Conservation (phyloP, 2,113 vertebrate species). For the Tyrannus savana region DNA sequence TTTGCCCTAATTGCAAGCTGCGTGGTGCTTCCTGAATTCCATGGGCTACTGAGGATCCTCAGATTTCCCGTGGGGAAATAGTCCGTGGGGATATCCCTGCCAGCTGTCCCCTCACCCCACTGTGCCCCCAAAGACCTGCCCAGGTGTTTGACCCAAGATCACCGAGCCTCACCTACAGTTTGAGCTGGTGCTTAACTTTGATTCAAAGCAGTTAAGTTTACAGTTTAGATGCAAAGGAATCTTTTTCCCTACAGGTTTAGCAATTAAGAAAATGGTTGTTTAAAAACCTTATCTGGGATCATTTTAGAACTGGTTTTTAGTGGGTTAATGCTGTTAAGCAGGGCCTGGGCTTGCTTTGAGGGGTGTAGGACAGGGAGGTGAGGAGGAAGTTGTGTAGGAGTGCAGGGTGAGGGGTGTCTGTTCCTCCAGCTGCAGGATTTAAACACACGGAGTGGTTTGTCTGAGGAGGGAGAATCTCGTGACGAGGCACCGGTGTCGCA, state of each 20-base stretch:
- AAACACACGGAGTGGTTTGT: conserved; percentile 86
- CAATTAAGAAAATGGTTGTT: neutral
- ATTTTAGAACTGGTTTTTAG: neutral
- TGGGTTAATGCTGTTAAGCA: rapidly evolving
- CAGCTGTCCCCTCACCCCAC: rapidly evolving
- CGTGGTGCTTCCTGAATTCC: too few relatives aligned
- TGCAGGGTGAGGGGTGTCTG: rapidly evolving
- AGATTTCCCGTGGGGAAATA: neutral
- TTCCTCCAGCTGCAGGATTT: conserved; percentile 82
- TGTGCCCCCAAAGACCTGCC: too few relatives aligned
- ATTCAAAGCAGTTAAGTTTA: neutral
- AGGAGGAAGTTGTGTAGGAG: neutral
- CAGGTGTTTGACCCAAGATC: rapidly evolving
- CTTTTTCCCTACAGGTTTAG: neutral
- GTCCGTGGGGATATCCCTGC: neutral
- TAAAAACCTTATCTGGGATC: rapidly evolving
- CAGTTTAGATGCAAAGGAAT: neutral
- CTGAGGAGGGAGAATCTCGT: conserved; percentile 17
- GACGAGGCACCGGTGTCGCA: rapidly evolving
- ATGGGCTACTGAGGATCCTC: rapidly evolving
- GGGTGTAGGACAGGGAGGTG: rapidly evolving
- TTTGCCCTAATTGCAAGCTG: neutral
- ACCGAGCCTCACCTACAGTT: rapidly evolving
- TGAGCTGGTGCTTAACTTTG: neutral
- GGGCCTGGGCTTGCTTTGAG: neutral